A percentile compares a stretch with the other conserved stretches of the same genome.
Evolutionary conservation across 2,113 vertebrate species (phyloP).

Genomic region (Tachuris rubrigastra): DNA sequence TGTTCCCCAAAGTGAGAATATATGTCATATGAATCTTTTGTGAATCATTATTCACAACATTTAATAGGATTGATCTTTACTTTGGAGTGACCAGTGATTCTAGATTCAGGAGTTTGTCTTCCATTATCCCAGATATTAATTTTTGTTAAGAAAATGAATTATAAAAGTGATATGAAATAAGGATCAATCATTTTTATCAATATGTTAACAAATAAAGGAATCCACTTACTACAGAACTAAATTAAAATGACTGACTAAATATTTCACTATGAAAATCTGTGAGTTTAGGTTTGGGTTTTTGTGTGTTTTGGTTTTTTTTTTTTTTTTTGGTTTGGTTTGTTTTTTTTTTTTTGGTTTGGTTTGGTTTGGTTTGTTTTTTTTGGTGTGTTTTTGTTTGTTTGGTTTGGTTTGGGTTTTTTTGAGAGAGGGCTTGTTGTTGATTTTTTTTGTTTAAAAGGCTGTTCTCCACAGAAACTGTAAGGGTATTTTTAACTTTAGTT

Average conservation of each 20-base stretch:
- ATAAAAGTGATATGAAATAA: neutral
- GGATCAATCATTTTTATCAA: slow-evolving; percentile 10
- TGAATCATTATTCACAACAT: neutral
- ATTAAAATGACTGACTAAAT: neutral
- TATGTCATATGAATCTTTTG: neutral
- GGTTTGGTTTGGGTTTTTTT: too few relatives aligned
- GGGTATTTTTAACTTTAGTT: neutral
- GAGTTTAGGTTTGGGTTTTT: too few relatives aligned
- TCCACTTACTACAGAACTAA: neutral
- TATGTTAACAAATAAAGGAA: neutral
- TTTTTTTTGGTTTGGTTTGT: too few relatives aligned
- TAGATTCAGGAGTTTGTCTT: neutral
- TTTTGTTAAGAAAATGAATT: slow-evolving; percentile 5
- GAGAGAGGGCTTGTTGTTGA: neutral
- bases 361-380: too few relatives aligned
- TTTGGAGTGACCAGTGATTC: neutral
- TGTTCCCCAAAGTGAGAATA: neutral
- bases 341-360: too few relatives aligned
- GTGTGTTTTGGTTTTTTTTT: too few relatives aligned
- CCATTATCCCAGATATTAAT: neutral
- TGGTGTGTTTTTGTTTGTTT: too few relatives aligned
- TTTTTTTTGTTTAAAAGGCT: neutral
- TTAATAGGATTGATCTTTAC: neutral
- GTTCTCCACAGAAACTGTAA: neutral
- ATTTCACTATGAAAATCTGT: neutral